A percentile compares a stretch with the other conserved stretches of the same genome.
Conservation (phyloP, 2,797 vertebrate species). For the Ceryle rudis region DNA sequence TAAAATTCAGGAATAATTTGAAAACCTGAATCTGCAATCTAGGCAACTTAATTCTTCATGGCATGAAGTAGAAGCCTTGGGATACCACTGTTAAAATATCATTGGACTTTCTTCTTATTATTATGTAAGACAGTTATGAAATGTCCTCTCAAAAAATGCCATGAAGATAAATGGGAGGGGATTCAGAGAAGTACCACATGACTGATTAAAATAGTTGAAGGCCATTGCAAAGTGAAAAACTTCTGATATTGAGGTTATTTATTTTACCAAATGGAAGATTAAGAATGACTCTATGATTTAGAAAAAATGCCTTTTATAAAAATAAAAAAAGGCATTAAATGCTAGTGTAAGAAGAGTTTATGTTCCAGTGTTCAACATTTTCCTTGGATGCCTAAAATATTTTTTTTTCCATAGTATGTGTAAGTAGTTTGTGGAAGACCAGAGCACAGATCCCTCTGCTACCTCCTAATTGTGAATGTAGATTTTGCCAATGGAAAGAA, state of each 20-base stretch:
- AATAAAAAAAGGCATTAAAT: not conserved
- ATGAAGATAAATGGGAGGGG: not conserved
- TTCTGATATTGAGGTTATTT: not conserved
- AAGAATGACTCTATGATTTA: not conserved
- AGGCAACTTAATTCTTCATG: not conserved
- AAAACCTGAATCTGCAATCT: not conserved
- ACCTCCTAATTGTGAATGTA: not conserved
- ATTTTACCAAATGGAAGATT: not conserved
- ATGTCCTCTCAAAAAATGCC: not conserved
- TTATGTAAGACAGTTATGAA: not conserved
- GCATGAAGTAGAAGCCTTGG: not conserved
- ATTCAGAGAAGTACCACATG: not conserved
- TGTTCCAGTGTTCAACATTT: not conserved
- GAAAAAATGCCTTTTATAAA: not conserved
- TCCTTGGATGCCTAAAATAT: not conserved
- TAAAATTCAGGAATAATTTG: not conserved
- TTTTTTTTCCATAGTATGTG: not conserved
- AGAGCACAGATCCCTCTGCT: not conserved
- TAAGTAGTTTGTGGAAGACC: not conserved
- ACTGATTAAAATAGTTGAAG: not conserved
- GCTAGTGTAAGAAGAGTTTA: not conserved
- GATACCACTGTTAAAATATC: not conserved
- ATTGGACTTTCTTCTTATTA: not conserved
- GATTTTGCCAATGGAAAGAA: not conserved
- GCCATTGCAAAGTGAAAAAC: not conserved